These are phyloP conservation scores for Papilio helenus DNA, from an alignment of 1,140 invertebrate species.

Conservation along the genomic window DNA sequence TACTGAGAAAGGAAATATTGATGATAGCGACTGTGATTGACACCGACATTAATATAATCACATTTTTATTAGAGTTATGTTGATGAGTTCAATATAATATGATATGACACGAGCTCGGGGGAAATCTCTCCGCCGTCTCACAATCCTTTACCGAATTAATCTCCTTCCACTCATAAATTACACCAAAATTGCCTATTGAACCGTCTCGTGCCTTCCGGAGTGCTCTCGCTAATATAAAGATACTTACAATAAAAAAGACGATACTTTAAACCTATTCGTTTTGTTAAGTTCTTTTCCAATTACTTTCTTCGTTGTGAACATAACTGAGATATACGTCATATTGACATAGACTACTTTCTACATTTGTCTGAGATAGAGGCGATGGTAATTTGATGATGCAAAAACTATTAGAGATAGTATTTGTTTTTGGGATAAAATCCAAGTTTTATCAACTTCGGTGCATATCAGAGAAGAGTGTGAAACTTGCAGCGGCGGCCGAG, in stretches of 20 bases:
- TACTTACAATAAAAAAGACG: neutral
- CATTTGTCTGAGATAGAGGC: neutral
- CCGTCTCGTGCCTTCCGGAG: neutral
- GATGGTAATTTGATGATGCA: neutral
- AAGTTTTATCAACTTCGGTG: neutral
- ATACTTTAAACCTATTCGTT: neutral
- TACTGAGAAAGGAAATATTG: neutral
- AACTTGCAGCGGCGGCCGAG: neutral
- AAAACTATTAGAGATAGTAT: neutral
- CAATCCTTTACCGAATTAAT: conserved; percentile 1
- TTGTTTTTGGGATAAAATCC: neutral
- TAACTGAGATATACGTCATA: neutral
- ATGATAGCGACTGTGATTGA: neutral
- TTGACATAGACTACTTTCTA: neutral
- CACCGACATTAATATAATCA: neutral
- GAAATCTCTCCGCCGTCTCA: neutral
- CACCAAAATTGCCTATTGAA: neutral
- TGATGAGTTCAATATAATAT: neutral
- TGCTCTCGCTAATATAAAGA: neutral
- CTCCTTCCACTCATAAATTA: conserved; percentile 16
- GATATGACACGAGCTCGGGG: neutral
- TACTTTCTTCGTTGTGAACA: too few relatives aligned
- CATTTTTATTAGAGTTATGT: neutral
- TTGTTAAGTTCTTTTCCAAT: too few relatives aligned
- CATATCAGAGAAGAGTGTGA: neutral